These are phyloP conservation scores for Lutraria lutraria DNA, from an alignment of 2,888 invertebrate species.

Conservation along the genomic window DNA sequence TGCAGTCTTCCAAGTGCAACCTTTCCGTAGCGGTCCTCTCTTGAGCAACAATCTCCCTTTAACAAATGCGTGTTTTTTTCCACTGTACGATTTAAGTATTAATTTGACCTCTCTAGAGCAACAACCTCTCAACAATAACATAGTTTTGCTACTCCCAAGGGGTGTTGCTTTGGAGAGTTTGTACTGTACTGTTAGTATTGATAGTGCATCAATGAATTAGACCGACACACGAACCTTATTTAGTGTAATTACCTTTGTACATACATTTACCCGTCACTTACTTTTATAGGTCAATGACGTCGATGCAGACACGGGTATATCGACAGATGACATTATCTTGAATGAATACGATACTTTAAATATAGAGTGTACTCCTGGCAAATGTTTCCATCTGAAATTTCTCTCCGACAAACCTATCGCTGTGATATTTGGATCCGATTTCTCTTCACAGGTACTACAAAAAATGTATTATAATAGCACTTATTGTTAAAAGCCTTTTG, in stretches of 20 bases:
- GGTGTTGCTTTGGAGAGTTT: background rate
- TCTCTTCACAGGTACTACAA: background rate
- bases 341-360: background rate
- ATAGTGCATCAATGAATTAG: background rate
- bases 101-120: too few relatives aligned
- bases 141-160: too few relatives aligned
- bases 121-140: too few relatives aligned
- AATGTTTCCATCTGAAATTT: background rate
- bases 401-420: background rate
- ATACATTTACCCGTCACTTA: background rate
- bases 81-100: too few relatives aligned
- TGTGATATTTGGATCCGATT: background rate
- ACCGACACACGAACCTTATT: background rate
- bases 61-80: too few relatives aligned
- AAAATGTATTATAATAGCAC: too few relatives aligned
- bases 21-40: too few relatives aligned
- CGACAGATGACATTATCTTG: background rate
- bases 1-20: background rate
- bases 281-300: background rate
- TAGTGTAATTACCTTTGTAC: background rate
- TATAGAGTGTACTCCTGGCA: background rate
- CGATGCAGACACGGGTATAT: background rate
- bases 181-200: background rate
- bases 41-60: too few relatives aligned
- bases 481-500: too few relatives aligned